Evolutionary conservation across 2,888 invertebrate genomes (phyloP).

Genomic region (Pristionchus fissidentatus): DNA sequence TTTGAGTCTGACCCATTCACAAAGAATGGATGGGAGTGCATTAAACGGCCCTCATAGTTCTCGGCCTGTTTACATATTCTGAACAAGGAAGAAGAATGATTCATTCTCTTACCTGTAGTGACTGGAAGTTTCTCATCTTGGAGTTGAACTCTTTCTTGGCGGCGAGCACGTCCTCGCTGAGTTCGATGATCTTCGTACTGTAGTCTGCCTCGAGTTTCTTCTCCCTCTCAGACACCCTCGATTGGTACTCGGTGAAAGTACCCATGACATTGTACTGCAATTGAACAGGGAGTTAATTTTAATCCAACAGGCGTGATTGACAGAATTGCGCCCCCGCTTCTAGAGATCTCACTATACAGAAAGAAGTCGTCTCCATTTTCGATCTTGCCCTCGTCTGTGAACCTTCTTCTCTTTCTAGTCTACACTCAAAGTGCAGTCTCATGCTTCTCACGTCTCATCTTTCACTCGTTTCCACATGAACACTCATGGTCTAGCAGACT

Average conservation of each 20-base stretch:
- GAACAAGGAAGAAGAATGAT: too few species aligned
- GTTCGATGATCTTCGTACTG: slow-evolving; percentile 76
- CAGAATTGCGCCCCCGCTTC: not conserved
- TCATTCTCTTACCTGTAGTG: slow-evolving; percentile 65
- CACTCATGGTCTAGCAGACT: too few species aligned
- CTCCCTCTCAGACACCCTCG: slow-evolving; percentile 74
- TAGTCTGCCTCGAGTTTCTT: slow-evolving; percentile 75
- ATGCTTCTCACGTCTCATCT: too few species aligned
- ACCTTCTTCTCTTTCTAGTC: not conserved
- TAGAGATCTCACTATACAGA: not conserved
- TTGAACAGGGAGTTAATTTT: not conserved
- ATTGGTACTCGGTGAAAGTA: slow-evolving; percentile 75
- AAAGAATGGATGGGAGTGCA: too few species aligned
- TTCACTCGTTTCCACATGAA: too few species aligned
- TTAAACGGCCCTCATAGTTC: too few species aligned
- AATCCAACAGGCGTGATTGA: not conserved
- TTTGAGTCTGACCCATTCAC: not conserved
- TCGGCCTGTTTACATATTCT: too few species aligned
- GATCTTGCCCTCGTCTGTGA: not conserved
- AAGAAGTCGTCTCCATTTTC: not conserved
- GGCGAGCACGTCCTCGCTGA: slow-evolving; percentile 77
- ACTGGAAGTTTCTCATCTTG: slow-evolving; percentile 78
- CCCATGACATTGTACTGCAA: slow-evolving; percentile 74
- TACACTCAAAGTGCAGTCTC: too few species aligned
- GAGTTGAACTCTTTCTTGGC: slow-evolving; percentile 77